Base-by-base conservation (phyloP, 2,113 vertebrate species). In the Philantomba maxwellii region DNA sequence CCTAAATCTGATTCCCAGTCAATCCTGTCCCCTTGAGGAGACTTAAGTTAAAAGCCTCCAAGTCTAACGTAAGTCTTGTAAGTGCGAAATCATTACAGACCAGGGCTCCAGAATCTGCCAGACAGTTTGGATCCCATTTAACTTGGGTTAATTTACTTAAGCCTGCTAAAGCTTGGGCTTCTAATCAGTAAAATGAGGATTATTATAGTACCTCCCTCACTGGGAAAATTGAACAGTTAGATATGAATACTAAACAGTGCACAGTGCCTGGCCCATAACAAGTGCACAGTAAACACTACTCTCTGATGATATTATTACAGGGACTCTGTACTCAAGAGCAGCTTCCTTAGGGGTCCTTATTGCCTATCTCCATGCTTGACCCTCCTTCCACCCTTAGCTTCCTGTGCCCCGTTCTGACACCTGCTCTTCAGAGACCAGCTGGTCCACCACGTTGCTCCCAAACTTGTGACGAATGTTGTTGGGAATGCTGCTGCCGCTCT, bases 391-490 rank as follows among this genome's bases (percentile, higher is more conserved):
- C 39, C 73, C 49, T 5, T 1, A 12, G 60, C 58, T 91, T n/a
- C 82, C 75, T 3, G 0, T 1, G 6, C 33, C 49, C 70, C 0
- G 0, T 11, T 28, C 3, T 6, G n/a, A 33, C 78, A 99, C 98
- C 98, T 99, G 98, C 36, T 98, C 95, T 43, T 96, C 39, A 0
- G 97, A 94, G 33, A 97, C 53, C 57, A 98, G 93, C 60, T 98
- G 75, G 51, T 96, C 97, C 86, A 98, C 97, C 43, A 95, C 14
- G 10, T 39, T 21, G 85, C 97, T 98, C 26, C 97, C 97, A 80
- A 97, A 98, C 93, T 98, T 98, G 36, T 97, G 97, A 88, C 98
- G 98, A 49, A 97, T 98, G 70, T 98, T 98, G 55, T 77, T 6
- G 4, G 66, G 88, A 30, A 98, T 94, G 36, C 91, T 13, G 12